Conservation (phyloP, 1,140 invertebrate genomes). For the Mactra quadrangularis region DNA sequence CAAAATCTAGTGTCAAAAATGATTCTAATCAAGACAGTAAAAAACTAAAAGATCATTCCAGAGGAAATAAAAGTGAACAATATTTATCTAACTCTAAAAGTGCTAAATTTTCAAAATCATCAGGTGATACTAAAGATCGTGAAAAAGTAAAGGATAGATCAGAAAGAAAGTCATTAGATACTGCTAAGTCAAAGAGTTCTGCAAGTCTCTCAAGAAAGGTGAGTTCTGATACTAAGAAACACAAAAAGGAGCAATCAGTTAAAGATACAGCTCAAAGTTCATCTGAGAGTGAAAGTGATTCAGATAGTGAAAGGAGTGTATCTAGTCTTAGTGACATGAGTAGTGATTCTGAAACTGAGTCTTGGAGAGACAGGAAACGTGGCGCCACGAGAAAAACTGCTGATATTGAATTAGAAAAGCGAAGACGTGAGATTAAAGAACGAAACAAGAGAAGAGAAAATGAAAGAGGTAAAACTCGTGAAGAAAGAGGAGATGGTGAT, state of each 20-base stretch:
- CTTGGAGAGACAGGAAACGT: slow-evolving; percentile 53
- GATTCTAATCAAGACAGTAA: background rate
- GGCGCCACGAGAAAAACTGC: slow-evolving; percentile 29
- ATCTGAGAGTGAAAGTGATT: slow-evolving; percentile 4
- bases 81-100: no score
- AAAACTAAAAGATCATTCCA: no score
- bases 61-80: no score
- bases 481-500: slow-evolving; percentile 32
- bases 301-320: slow-evolving; percentile 52
- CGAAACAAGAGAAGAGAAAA: slow-evolving; percentile 3
- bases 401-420: slow-evolving; percentile 52
- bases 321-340: slow-evolving; percentile 60
- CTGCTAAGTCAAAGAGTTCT: background rate
- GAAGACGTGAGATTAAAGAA: slow-evolving; percentile 45
- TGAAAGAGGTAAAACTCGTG: background rate
- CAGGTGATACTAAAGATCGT: no score
- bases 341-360: slow-evolving; percentile 58
- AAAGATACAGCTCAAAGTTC: no score
- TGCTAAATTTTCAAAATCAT: no score
- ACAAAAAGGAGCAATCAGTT: no score
- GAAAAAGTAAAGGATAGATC: no score
- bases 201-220: slow-evolving; percentile 1
- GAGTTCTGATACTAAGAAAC: no score
- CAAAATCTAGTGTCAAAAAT: background rate
- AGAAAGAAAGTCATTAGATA: no score